Evolutionary conservation across 2,113 vertebrate species (phyloP), one percentile per base, ranked within the genome.

Genomic region (Eurypyga helias): DNA sequence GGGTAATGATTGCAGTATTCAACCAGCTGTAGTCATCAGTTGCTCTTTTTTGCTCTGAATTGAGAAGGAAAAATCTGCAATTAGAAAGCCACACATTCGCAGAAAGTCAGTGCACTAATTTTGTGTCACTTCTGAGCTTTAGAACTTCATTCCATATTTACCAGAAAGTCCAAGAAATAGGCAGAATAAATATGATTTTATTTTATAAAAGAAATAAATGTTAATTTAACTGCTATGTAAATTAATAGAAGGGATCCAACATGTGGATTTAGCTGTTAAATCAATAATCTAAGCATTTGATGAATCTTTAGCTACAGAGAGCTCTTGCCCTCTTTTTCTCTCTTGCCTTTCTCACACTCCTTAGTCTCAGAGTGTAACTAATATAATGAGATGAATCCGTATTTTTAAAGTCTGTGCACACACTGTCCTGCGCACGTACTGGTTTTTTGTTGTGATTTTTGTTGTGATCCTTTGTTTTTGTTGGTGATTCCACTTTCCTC

Each of bases 1-100:
- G 92, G 94, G 92, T 94, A 95, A 96, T 92, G 91, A 96, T 87
- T 96, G 87, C 81, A 61, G 45, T 31, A 64, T 89, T 87, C 91
- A 93, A 76, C 87, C 83, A 92, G 83, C 86, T 89, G 80, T 76
- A 95, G 69, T 87, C 61, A 89, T 76, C 83, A 89, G 65, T 86
- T 90, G 83, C 57, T 92, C 60, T 64, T 89, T 93, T 86, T 78
- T 16, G 18, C 60, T 92, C 61, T 29, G 77, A 88, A 90, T 91
- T 64, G 52, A 66, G 87, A 41, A 90, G 25, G 77, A 89, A 95
- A 93, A 83, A 85, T 84, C 89, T 83, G 77, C 77, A 92, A 76
- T 94, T 95, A 93, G 67, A 78, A 87, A 81, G 31, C 61, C 75
- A 76, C 65, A 43, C 54, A 75, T 82, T 76, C 4, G 1, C 51